Base-by-base conservation (phyloP, 2,888 invertebrate species). In the Argyresthia albistria region DNA sequence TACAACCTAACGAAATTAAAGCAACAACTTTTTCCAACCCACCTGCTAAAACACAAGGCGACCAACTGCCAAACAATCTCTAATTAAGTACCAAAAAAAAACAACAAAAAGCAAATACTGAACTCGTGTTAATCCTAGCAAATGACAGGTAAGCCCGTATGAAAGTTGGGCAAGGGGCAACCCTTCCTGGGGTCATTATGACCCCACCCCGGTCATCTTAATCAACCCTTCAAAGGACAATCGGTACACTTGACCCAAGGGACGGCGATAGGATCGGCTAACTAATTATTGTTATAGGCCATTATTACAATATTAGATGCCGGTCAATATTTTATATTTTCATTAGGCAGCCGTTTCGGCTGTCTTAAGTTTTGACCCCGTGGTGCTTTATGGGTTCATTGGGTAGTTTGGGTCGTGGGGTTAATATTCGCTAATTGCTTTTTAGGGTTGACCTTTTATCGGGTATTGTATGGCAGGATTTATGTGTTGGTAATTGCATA, bases 171-270 rank as follows among this genome's bases (percentile, higher is more conserved):
- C 43, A 25, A 25, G 25, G 25, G 25, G 52, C 39, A 50, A 50
- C 46, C 53, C 43, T 53, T 35, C 66, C 65, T 63, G 62, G 69
- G 73, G 73, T 71, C 75, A 73, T 76, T 77, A 73, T 60, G 66
- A 65, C 63, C 62, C 60, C 59, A 50, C 68, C 49, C 49, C 16
- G 82, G 81, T 76, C 82, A 80, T 86, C 84, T 86, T 82, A 83
- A 83, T 83, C 82, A 80, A 79, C 81, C 84, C 81, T 76, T 79
- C 80, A 77, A 80, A 80, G 83, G 80, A 80, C 84, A 77, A 83
- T 80, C 81, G 80, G 69, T 69, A 46, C 36, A 54, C 74, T 80
- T 78, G 78, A 80, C 80, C 81, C 79, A 66, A 50, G 43, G 59
- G 72, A 76, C 69, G 46, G n/a, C 47, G 52, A 54, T 54, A 54